Conservation (phyloP, 1,140 invertebrate genomes). For the Drosophila murphyi region DNA sequence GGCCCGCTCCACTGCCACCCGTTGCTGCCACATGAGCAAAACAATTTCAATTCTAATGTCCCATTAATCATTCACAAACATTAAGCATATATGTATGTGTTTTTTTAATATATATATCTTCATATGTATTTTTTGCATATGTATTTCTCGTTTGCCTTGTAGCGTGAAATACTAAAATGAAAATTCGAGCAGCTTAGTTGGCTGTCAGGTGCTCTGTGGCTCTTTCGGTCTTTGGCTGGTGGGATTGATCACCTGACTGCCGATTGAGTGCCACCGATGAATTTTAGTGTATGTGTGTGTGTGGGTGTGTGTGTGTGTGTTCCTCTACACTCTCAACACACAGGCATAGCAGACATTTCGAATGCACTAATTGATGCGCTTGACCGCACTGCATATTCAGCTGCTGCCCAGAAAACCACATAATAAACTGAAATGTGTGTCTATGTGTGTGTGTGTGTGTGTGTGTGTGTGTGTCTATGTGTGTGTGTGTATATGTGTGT, state of each 20-base stretch:
- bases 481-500: too few species aligned
- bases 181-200: slow-evolving; percentile 74
- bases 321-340: too few species aligned
- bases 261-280: slow-evolving; percentile 37
- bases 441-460: too few species aligned
- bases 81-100: slow-evolving; percentile 67
- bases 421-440: slow-evolving; percentile 37
- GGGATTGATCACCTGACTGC: slow-evolving; percentile 33
- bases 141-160: slow-evolving; percentile 53
- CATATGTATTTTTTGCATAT: not conserved
- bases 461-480: too few species aligned
- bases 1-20: not conserved
- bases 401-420: slow-evolving; percentile 17
- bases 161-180: slow-evolving; percentile 78
- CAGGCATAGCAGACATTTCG: slow-evolving; percentile 25
- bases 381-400: slow-evolving; percentile 50
- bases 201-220: slow-evolving; percentile 64
- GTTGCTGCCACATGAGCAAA: slow-evolving; percentile 49
- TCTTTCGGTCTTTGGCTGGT: slow-evolving; percentile 4
- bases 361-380: slow-evolving; percentile 75
- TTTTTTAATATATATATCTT: slow-evolving; percentile 20
- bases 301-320: too few species aligned
- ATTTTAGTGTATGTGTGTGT: not conserved
- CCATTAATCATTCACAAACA: slow-evolving; percentile 83
- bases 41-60: slow-evolving; percentile 82